Percentiles rank a stretch among this genome's conserved stretches.
phyloP scores from a whole-genome alignment of 2,888 invertebrate genomes.

The Aleiodes testaceus region DNA sequence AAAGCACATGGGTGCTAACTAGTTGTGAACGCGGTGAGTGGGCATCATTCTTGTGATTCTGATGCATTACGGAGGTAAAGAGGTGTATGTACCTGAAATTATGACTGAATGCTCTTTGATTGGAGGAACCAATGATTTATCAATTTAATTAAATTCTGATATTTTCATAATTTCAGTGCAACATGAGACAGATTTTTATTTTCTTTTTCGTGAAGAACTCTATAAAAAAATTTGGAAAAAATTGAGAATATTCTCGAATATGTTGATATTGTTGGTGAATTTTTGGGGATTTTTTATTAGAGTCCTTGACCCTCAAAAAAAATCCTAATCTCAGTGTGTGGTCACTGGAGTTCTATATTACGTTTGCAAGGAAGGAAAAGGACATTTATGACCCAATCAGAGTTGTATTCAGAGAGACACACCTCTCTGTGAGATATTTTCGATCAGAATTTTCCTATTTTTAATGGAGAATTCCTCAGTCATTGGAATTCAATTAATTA shows the following conservation, averaged over 20 bases:
- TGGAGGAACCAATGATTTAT: conserved; percentile 40
- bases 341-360: conserved; percentile 46
- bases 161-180: no score
- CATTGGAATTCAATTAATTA: background rate
- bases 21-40: conserved; percentile 33
- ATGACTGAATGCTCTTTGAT: conserved; percentile 55
- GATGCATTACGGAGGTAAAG: background rate
- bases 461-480: background rate
- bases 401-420: conserved; percentile 71
- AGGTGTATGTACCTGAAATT: conserved; percentile 35
- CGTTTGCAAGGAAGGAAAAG: conserved; percentile 46
- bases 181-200: no score
- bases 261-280: no score
- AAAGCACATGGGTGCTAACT: conserved; percentile 35
- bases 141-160: no score
- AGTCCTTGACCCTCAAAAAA: no score
- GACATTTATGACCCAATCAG: conserved; percentile 72
- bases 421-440: conserved; percentile 61
- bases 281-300: no score
- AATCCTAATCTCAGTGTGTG: no score
- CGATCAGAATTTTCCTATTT: conserved; percentile 24
- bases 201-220: no score
- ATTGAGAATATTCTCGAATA: no score
- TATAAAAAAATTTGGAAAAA: no score
- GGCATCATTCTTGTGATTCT: conserved; percentile 29